These are phyloP conservation scores for Dyspetes luteomarginatus DNA, from an alignment of 2,888 invertebrate species.

Conservation along the genomic window DNA sequence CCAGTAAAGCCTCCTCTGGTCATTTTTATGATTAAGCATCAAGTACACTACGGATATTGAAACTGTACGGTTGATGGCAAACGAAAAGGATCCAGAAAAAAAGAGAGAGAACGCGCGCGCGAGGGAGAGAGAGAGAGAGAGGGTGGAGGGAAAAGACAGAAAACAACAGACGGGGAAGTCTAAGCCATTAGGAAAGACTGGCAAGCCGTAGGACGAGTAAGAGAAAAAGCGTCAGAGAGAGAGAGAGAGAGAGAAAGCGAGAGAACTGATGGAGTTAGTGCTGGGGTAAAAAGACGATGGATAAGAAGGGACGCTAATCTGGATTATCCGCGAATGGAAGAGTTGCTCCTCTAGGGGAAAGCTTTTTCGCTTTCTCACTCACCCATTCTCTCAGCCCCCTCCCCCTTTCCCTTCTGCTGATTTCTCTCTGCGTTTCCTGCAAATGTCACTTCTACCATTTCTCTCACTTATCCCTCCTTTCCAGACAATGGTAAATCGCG, in stretches of 20 bases:
- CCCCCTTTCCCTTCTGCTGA: not conserved
- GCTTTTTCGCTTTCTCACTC: slow-evolving; percentile 50
- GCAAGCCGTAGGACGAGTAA: not conserved
- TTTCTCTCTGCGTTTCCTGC: not conserved
- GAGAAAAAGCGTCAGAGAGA: not conserved
- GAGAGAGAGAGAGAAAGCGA: not conserved
- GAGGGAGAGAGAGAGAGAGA: not conserved
- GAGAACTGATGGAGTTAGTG: too few species aligned
- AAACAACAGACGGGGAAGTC: too few species aligned
- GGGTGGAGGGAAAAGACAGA: not conserved
- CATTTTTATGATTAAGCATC: not conserved
- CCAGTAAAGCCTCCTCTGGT: not conserved
- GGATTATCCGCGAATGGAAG: slow-evolving; percentile 61
- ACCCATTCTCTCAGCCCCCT: not conserved
- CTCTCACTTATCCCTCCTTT: not conserved
- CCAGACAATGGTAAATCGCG: not conserved
- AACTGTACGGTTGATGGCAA: slow-evolving; percentile 31
- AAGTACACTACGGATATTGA: not conserved
- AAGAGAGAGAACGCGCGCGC: not conserved
- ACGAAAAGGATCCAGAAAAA: not conserved
- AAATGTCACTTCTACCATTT: not conserved
- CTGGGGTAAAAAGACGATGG: slow-evolving; percentile 28
- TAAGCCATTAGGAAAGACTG: slow-evolving; percentile 28
- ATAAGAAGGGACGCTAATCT: slow-evolving; percentile 57
- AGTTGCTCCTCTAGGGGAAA: slow-evolving; percentile 38